Base-by-base conservation (phyloP, 1,140 invertebrate genomes). In the Drosophila guanche region DNA sequence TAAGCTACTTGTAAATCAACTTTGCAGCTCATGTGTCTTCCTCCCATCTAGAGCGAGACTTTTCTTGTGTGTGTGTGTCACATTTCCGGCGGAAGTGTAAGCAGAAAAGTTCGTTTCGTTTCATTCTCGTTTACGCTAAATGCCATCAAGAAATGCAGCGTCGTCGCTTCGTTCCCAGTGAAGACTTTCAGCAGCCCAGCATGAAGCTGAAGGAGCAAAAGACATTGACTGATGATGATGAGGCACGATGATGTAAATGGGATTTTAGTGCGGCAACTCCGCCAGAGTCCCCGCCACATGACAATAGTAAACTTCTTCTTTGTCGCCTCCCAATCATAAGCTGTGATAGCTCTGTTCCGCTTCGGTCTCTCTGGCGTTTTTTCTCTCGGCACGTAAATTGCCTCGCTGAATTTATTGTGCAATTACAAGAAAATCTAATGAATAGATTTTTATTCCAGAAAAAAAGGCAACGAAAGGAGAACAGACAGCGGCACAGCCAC, bases 171-270 rank as follows among this genome's bases (percentile, higher is more conserved):
- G 74, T 83, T 81, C 85, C 71, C 65, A 65, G 77, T 1, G 33
- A 65, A 52, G 14, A 27, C 25, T 6, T 27, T 5, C 5, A 27
- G 25, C 50, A 20, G 12, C 29, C 3, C 33, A 20, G 37, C 16
- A 5, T 4, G n/a, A 33, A 37, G 33, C 33, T 12, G 33, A 37
- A 37, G 33, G 4, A 12, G 10, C 33, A 16, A 48, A 20, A 67
- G 81, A 86, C 81, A 86, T 86, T 88, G 81, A 86, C 81, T 86
- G 81, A 86, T 88, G 83, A 86, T 86, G 81, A 86, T 88, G 81
- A 86, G 33, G 83, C 73, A 86, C 79, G 83, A 88, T 86, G 81
- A 86, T 86, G 81, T 86, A 86, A 86, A 86, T 86, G 81, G 81
- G 81, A 86, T 88, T 86, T 86, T 86, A 86, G 77, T 85, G 80